phyloP scores from a whole-genome alignment of 1,140 invertebrate genomes.

The Ostrea denselamellosa region DNA sequence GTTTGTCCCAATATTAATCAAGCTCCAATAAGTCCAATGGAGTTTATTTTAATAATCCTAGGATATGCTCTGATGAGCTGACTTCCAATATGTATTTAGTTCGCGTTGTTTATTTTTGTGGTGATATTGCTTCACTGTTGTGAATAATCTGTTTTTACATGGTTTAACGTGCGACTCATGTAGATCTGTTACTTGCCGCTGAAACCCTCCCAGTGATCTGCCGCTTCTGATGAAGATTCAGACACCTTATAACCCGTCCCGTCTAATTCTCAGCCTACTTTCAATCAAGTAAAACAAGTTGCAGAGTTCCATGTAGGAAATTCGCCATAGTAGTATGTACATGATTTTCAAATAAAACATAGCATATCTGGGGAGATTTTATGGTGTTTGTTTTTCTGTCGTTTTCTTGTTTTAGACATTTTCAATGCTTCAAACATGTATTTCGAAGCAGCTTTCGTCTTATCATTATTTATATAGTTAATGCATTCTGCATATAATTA shows the following conservation, averaged over 20 bases:
- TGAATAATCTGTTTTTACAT: neutral
- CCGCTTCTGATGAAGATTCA: neutral
- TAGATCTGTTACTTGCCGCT: neutral
- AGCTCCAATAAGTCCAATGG: neutral
- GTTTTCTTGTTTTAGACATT: too few species aligned
- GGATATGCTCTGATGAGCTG: neutral
- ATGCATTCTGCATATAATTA: too few species aligned
- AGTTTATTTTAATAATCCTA: neutral
- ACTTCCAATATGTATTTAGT: conserved; percentile 24
- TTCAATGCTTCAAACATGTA: too few species aligned
- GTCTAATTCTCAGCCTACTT: too few species aligned
- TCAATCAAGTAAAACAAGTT: too few species aligned
- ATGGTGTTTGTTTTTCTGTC: too few species aligned
- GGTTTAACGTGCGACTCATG: neutral
- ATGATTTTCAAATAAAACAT: too few species aligned
- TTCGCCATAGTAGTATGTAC: too few species aligned
- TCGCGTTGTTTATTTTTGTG: conserved; percentile 16
- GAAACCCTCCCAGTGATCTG: neutral
- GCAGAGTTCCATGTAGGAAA: too few species aligned
- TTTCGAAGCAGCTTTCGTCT: too few species aligned
- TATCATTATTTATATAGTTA: too few species aligned
- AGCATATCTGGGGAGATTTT: too few species aligned
- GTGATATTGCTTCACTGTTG: neutral
- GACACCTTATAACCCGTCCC: neutral
- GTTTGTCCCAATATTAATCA: neutral